These are phyloP conservation scores for Drosophila bipectinata DNA, from an alignment of 1,140 invertebrate species.

Conservation along the genomic window DNA sequence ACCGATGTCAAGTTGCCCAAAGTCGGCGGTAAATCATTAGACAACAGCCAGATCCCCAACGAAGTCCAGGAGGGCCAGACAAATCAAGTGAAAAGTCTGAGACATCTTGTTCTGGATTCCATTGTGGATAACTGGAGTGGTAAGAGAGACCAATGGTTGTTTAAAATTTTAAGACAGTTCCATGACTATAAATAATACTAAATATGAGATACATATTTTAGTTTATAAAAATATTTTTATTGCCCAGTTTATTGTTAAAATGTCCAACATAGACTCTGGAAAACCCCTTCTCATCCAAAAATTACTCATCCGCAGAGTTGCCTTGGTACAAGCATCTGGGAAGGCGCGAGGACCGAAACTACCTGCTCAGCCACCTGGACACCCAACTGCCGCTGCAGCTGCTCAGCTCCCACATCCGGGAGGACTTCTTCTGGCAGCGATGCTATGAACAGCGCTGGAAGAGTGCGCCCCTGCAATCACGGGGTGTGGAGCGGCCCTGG, in stretches of 20 bases:
- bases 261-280: not conserved
- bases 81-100: slow-evolving; percentile 79
- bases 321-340: slow-evolving; percentile 76
- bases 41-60: slow-evolving; percentile 33
- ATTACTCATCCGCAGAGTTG: slow-evolving; percentile 60
- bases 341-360: slow-evolving; percentile 81
- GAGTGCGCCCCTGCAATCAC: slow-evolving; percentile 54
- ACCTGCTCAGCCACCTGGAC: slow-evolving; percentile 83
- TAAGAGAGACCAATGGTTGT: slow-evolving; percentile 38
- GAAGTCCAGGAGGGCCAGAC: slow-evolving; percentile 43
- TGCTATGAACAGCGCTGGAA: slow-evolving; percentile 81
- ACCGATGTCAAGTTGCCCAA: slow-evolving; percentile 66
- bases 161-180: too few relatives aligned
- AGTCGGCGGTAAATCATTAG: slow-evolving; percentile 71
- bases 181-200: too few relatives aligned
- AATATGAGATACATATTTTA: too few relatives aligned
- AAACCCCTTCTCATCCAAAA: not conserved
- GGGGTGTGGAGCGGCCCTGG: slow-evolving; percentile 69
- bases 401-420: slow-evolving; percentile 78
- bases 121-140: slow-evolving; percentile 83
- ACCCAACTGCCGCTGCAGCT: slow-evolving; percentile 79
- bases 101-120: slow-evolving; percentile 82
- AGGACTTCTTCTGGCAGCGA: slow-evolving; percentile 84
- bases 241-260: not conserved
- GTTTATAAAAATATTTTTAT: too few relatives aligned